Conservation (phyloP, 2,888 invertebrate species). For the Tetheella fluctuosa region DNA sequence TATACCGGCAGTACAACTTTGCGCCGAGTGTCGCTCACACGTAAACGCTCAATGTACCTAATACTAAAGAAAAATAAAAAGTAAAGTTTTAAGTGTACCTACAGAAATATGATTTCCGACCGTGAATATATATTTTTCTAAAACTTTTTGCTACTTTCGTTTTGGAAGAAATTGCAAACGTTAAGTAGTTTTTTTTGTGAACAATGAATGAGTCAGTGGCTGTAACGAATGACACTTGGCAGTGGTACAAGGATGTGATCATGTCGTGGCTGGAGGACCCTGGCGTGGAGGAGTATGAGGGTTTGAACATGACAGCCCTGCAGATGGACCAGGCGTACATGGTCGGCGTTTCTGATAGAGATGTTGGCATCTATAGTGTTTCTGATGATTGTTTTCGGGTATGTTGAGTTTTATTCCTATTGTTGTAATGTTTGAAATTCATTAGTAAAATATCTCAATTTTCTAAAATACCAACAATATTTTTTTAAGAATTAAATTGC, state of each 20-base stretch:
- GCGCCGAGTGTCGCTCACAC: slow-evolving; percentile 26
- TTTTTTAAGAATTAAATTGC: background rate
- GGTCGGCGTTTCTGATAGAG: slow-evolving; percentile 62
- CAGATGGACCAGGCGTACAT: slow-evolving; percentile 88
- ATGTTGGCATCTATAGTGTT: slow-evolving; percentile 85
- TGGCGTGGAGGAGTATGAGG: slow-evolving; percentile 73
- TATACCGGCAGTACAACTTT: slow-evolving; percentile 43
- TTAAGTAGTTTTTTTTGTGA: slow-evolving; percentile 25
- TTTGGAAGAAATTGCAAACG: slow-evolving; percentile 41
- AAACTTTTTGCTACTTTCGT: slow-evolving; percentile 42
- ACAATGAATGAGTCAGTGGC: slow-evolving; percentile 66
- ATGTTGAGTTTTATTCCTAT: slow-evolving; percentile 46
- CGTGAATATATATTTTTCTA: slow-evolving; percentile 17
- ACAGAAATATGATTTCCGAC: slow-evolving; percentile 34
- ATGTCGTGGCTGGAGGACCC: slow-evolving; percentile 85
- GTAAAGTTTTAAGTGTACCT: slow-evolving; percentile 17
- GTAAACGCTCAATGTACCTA: slow-evolving; percentile 32
- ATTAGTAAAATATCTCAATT: background rate
- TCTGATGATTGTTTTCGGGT: slow-evolving; percentile 89
- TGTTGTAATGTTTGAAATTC: slow-evolving; percentile 1
- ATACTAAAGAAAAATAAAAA: slow-evolving; percentile 22
- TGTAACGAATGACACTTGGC: slow-evolving; percentile 64
- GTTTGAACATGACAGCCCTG: slow-evolving; percentile 83
- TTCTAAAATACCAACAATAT: too few relatives aligned
- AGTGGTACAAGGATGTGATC: slow-evolving; percentile 72